Conservation (phyloP, 2,888 invertebrate genomes). For the Nomada flava region DNA sequence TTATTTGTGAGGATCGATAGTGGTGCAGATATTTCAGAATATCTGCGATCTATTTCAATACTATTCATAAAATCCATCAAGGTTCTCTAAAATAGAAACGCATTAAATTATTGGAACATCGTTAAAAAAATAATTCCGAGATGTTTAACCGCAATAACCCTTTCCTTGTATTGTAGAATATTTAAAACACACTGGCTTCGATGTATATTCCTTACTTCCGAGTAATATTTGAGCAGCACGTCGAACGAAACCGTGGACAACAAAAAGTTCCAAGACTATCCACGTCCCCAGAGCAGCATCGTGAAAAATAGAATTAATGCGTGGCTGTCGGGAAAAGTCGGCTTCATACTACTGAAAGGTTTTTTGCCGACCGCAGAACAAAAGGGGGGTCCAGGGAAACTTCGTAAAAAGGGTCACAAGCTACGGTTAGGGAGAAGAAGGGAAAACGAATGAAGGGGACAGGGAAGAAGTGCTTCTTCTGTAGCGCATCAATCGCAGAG, state of each 20-base stretch:
- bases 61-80: no score
- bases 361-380: conserved; percentile 46
- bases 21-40: no score
- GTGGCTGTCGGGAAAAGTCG: conserved; percentile 38
- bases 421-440: neutral
- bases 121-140: no score
- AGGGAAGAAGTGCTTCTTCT: conserved; percentile 12
- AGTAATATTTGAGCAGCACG: neutral
- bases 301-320: conserved; percentile 49
- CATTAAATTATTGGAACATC: no score
- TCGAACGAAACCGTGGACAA: neutral
- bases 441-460: neutral
- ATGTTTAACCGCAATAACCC: no score
- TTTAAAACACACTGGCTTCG: no score
- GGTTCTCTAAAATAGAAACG: no score
- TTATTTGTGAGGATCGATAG: no score
- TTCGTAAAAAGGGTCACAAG: conserved; percentile 25
- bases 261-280: conserved; percentile 34
- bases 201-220: no score
- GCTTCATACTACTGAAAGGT: conserved; percentile 58
- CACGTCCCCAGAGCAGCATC: conserved; percentile 21
- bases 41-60: no score
- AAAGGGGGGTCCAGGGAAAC: conserved; percentile 26
- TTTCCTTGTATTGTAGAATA: no score
- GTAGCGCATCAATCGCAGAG: conserved; percentile 41